phyloP scores from a whole-genome alignment of 2,888 invertebrate species.

The Drosophila stalkeri region DNA sequence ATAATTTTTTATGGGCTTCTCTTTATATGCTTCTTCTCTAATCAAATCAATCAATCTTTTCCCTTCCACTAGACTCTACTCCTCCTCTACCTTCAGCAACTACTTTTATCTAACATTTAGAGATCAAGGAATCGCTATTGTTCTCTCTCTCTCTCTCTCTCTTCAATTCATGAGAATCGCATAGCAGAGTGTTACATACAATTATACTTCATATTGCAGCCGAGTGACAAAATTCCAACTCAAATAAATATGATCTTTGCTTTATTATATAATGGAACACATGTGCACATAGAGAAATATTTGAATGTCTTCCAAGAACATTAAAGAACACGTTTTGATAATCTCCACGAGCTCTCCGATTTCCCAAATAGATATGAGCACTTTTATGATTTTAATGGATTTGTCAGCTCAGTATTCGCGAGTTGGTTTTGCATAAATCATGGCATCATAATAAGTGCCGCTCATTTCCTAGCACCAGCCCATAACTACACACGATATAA shows the following conservation, averaged over 20 bases:
- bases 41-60: background rate
- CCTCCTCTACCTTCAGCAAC: too few relatives aligned
- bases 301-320: background rate
- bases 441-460: slow-evolving; percentile 20
- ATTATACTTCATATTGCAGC: background rate
- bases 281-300: background rate
- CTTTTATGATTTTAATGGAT: slow-evolving; percentile 16
- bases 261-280: background rate
- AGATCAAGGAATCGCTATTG: background rate
- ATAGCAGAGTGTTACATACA: background rate
- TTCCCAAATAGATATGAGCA: background rate
- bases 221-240: background rate
- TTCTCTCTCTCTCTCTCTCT: too few relatives aligned
- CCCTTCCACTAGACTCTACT: background rate
- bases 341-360: background rate
- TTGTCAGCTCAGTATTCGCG: background rate
- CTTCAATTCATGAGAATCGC: background rate
- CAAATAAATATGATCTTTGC: background rate
- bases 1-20: too few relatives aligned
- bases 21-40: background rate
- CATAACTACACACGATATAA: slow-evolving; percentile 5
- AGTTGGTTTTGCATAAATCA: slow-evolving; percentile 8
- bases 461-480: slow-evolving; percentile 29
- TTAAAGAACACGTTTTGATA: slow-evolving; percentile 1
- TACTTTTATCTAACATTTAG: background rate